phyloP scores from a whole-genome alignment of 2,113 vertebrate species.

The Orthonyx spaldingii region DNA sequence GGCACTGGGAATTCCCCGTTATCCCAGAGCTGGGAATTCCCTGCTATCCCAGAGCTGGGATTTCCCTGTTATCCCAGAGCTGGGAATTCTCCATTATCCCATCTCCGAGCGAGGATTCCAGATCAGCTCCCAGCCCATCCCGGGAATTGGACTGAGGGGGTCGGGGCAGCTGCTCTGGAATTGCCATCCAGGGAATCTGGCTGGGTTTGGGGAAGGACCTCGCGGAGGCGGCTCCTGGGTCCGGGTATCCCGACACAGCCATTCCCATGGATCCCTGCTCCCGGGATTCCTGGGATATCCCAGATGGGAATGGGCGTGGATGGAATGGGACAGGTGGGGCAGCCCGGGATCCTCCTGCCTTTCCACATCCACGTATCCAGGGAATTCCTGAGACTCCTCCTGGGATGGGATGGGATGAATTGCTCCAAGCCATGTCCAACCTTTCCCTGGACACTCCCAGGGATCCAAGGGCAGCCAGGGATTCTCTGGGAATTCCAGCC shows the following conservation, averaged over 20 bases:
- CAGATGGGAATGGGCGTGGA: background rate
- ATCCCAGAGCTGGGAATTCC: background rate
- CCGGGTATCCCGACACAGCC: too few species aligned
- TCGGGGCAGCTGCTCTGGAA: background rate
- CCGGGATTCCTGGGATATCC: background rate
- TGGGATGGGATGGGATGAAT: background rate
- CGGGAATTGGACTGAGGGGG: rapidly evolving
- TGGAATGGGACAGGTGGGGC: rapidly evolving
- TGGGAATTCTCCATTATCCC: too few species aligned
- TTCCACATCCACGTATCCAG: rapidly evolving
- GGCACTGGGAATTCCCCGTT: rapidly evolving
- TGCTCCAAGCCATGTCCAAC: background rate
- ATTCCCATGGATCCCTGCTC: rapidly evolving
- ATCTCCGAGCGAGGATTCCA: rapidly evolving
- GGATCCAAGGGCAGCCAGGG: too few species aligned
- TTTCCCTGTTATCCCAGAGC: background rate
- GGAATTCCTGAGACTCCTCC: background rate
- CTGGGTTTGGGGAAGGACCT: background rate
- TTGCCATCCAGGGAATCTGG: background rate
- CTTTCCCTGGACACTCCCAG: background rate
- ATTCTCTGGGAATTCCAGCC: too few species aligned
- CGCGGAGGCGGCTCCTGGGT: background rate
- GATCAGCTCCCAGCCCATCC: background rate
- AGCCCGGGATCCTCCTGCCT: too few species aligned
- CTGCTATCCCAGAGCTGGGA: too few species aligned